Evolutionary conservation across 2,113 vertebrate genomes (phyloP).

Genomic region (Notechis scutatus): DNA sequence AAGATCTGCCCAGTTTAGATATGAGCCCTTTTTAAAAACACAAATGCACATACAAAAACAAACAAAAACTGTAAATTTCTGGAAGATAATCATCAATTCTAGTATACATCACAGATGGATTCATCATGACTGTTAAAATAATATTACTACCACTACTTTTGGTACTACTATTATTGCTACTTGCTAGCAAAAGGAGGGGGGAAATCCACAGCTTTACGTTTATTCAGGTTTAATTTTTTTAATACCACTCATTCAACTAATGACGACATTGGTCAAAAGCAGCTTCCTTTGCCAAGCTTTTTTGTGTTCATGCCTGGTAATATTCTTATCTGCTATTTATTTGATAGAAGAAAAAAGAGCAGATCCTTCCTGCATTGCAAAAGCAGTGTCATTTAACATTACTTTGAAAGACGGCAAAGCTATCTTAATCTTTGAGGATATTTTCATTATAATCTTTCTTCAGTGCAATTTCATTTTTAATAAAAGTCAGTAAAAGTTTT

Average conservation of each 20-base stretch:
- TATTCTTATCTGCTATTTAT: constrained; percentile 39
- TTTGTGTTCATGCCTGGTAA: constrained; percentile 38
- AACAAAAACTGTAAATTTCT: background rate
- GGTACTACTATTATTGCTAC: background rate
- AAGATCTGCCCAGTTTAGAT: background rate
- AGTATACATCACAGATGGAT: background rate
- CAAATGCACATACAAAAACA: background rate
- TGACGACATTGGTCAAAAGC: background rate
- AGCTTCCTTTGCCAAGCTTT: constrained; percentile 26
- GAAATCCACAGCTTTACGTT: background rate
- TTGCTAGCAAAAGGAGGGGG: background rate
- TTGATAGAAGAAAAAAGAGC: constrained; percentile 39
- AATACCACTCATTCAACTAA: background rate
- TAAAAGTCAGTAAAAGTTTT: constrained; percentile 22
- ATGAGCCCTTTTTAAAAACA: background rate
- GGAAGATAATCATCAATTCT: background rate
- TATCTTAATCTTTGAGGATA: constrained; percentile 36
- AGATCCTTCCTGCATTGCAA: constrained; percentile 25
- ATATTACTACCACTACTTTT: background rate
- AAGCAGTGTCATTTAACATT: constrained; percentile 33
- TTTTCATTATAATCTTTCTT: constrained; percentile 10
- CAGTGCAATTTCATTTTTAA: background rate
- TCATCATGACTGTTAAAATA: background rate
- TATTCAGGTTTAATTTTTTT: background rate
- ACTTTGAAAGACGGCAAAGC: constrained; percentile 26